phyloP scores from a whole-genome alignment of 2,113 vertebrate genomes.

The Chinchilla lanigera region DNA sequence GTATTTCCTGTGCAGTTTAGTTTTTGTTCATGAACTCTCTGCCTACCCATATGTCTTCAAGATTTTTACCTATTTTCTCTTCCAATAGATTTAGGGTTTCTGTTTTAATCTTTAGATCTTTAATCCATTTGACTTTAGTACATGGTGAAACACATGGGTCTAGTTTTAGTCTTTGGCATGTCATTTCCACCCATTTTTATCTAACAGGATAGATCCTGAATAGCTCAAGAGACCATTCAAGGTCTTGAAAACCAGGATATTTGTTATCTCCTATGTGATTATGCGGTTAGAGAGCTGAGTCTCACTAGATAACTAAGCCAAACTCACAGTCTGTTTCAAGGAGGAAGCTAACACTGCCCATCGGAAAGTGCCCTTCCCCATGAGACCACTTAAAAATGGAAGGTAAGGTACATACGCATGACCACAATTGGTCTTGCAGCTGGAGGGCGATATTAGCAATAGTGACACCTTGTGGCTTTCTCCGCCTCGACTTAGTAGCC shows the following conservation, averaged over 20 bases:
- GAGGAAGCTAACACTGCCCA: background rate
- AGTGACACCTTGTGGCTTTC: constrained; percentile 72
- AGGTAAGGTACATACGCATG: background rate
- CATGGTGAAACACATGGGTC: no score
- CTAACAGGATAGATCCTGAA: background rate
- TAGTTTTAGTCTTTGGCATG: no score
- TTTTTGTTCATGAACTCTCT: no score
- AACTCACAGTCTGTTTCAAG: background rate
- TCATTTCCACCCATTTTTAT: background rate
- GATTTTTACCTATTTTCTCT: no score
- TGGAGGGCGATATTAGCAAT: constrained; percentile 56
- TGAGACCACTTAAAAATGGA: background rate
- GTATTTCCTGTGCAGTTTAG: no score
- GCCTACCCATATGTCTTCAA: no score
- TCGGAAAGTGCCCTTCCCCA: background rate
- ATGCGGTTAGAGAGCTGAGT: background rate
- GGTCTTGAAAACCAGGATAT: background rate
- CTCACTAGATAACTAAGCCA: background rate
- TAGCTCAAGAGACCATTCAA: background rate
- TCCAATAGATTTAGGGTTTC: no score
- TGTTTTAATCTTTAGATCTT: no score
- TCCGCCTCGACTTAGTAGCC: background rate
- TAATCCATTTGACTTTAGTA: no score
- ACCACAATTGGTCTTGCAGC: background rate
- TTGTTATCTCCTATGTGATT: background rate